Evolutionary conservation across 2,113 vertebrate species (phyloP).

Genomic region (Myocastor coypus): DNA sequence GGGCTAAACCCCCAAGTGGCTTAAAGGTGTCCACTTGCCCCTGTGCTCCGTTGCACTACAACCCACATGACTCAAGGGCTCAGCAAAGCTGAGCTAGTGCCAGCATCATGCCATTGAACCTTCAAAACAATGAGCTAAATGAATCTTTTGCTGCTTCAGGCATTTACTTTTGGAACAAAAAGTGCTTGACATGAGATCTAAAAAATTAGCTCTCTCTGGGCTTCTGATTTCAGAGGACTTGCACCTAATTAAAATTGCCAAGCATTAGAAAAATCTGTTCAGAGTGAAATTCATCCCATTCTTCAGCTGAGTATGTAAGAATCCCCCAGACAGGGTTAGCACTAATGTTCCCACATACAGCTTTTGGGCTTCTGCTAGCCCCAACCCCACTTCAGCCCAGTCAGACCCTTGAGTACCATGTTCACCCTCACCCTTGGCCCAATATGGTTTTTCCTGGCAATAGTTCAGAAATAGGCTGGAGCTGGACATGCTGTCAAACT

Average conservation of each 20-base stretch:
- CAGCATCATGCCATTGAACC: neutral
- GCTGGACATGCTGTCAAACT: neutral
- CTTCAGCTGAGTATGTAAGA: neutral
- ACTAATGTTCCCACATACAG: neutral
- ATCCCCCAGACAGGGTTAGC: neutral
- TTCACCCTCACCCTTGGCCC: neutral
- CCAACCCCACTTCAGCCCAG: no score
- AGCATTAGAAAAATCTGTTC: neutral
- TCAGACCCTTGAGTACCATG: neutral
- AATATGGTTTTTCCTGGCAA: neutral
- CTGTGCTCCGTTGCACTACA: neutral
- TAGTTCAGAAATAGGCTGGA: neutral
- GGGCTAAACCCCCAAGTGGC: neutral
- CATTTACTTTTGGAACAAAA: neutral
- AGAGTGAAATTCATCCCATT: neutral
- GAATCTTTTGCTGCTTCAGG: neutral
- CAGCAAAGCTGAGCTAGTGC: neutral
- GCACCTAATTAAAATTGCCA: neutral
- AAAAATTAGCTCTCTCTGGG: neutral
- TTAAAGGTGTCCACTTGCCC: neutral
- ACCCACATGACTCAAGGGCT: neutral
- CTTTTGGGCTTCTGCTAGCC: neutral
- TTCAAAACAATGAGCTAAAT: neutral
- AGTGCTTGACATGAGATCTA: neutral
- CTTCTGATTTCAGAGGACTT: neutral